Conservation (phyloP, 2,113 vertebrate genomes). For the Ptilonorhynchus violaceus region DNA sequence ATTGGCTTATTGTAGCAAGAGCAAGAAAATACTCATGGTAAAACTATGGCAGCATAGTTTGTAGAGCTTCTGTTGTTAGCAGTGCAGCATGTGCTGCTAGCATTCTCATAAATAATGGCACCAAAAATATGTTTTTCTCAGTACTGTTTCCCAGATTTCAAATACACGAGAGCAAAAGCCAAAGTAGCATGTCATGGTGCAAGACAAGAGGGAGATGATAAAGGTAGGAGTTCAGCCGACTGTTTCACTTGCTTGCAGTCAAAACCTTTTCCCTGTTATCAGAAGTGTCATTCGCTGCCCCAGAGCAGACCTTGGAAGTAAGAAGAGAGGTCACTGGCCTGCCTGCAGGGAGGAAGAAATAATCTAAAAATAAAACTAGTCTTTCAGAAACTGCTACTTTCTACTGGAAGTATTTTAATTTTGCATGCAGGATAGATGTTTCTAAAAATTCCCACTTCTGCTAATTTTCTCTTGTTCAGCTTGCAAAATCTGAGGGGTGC, state of each 20-base stretch:
- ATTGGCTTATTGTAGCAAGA: neutral
- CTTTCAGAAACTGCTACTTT: neutral
- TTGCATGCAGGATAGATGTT: neutral
- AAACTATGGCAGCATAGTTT: neutral
- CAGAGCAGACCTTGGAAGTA: neutral
- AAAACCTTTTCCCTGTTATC: neutral
- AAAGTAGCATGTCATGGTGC: neutral
- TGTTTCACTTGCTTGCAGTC: neutral
- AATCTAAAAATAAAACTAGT: slow-evolving; percentile 1
- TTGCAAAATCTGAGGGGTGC: neutral
- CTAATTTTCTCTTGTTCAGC: neutral
- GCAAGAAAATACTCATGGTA: neutral
- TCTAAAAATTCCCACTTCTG: neutral
- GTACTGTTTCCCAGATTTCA: neutral
- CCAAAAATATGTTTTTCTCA: neutral
- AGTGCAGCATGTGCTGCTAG: neutral
- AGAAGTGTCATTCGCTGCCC: neutral
- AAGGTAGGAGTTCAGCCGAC: neutral
- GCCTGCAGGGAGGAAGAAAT: neutral
- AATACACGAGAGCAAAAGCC: neutral
- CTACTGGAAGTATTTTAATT: neutral
- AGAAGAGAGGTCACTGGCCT: neutral
- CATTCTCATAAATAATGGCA: neutral
- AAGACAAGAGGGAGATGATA: slow-evolving; percentile 20
- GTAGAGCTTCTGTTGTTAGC: neutral